phyloP scores from a whole-genome alignment of 2,888 invertebrate genomes.

The Drosophila eohydei region DNA sequence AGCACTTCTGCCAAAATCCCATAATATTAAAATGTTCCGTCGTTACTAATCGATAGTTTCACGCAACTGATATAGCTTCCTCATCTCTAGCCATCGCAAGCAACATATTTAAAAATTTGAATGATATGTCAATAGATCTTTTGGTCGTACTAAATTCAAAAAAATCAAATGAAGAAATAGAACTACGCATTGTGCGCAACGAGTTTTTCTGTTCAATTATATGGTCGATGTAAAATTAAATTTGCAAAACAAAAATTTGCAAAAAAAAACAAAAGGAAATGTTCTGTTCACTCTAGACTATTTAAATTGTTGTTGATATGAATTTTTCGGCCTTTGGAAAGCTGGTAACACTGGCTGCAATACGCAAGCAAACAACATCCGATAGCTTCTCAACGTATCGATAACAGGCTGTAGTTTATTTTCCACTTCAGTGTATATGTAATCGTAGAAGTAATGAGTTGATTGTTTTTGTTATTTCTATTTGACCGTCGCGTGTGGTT shows the following conservation, averaged over 20 bases:
- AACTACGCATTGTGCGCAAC: too few relatives aligned
- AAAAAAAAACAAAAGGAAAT: background rate
- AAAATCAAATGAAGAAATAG: too few relatives aligned
- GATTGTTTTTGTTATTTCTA: conserved; percentile 57
- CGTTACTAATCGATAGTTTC: background rate
- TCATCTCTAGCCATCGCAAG: background rate
- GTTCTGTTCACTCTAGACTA: too few relatives aligned
- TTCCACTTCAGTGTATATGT: conserved; percentile 54
- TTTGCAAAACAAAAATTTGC: too few relatives aligned
- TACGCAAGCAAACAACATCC: background rate
- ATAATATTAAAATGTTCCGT: background rate
- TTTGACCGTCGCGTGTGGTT: conserved; percentile 41
- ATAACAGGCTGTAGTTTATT: conserved; percentile 34
- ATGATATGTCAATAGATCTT: too few relatives aligned
- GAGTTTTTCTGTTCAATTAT: too few relatives aligned
- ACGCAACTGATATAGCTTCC: background rate
- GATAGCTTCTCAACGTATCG: conserved; percentile 35
- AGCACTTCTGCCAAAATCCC: background rate
- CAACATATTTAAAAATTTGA: background rate
- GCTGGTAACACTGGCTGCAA: background rate
- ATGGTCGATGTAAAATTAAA: too few relatives aligned
- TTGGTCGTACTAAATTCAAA: too few relatives aligned
- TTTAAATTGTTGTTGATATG: background rate
- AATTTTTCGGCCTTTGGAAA: background rate
- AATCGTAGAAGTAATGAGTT: conserved; percentile 56